Evolutionary conservation across 2,888 invertebrate genomes (phyloP).

Genomic region (Invenusta paracnida): DNA sequence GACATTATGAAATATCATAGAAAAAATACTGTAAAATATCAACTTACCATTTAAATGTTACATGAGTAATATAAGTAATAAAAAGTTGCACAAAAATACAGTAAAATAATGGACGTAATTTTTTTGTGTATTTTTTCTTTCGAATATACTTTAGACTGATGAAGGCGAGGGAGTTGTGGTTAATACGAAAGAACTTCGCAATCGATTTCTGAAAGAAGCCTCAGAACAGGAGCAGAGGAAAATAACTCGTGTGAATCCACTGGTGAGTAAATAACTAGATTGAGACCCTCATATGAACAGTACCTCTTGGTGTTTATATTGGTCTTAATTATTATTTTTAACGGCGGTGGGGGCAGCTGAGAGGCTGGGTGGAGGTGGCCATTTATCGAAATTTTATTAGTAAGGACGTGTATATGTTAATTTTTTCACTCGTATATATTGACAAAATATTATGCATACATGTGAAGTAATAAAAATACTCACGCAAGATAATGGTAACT

Average conservation of each 20-base stretch:
- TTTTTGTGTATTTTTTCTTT: too few species aligned
- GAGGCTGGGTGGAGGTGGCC: too few species aligned
- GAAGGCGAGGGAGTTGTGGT: neutral
- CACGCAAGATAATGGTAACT: too few species aligned
- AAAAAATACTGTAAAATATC: too few species aligned
- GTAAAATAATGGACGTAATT: neutral
- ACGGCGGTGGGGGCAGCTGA: too few species aligned
- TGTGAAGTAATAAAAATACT: too few species aligned
- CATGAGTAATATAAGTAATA: neutral
- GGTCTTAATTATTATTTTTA: neutral
- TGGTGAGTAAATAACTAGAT: conserved; percentile 30
- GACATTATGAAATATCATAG: too few species aligned
- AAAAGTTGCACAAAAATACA: neutral
- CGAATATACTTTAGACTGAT: neutral
- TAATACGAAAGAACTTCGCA: neutral
- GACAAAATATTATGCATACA: too few species aligned
- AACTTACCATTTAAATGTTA: too few species aligned
- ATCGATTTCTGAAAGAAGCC: neutral
- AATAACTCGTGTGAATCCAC: conserved; percentile 20
- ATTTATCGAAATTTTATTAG: too few species aligned
- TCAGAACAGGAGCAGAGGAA: neutral
- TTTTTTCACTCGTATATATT: too few species aligned
- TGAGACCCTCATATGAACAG: neutral
- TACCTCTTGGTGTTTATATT: neutral
- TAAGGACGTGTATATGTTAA: too few species aligned